A percentile compares a stretch with the other conserved stretches of the same genome.
These are phyloP conservation scores for Apis mellifera DNA, from an alignment of 1,140 invertebrate species.

Conservation along the genomic window DNA sequence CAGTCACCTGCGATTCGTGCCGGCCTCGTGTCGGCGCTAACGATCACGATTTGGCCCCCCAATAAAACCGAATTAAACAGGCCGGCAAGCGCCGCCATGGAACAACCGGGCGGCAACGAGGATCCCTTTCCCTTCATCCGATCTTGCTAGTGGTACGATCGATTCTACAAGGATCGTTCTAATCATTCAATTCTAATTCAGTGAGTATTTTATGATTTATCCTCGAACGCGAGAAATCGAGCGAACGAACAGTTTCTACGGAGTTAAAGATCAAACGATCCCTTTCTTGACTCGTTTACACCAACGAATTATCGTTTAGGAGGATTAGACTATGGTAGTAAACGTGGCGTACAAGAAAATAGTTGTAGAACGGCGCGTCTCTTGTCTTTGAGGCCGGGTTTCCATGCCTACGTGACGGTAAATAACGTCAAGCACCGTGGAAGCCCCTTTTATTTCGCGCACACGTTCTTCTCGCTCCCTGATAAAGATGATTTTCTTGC, in stretches of 20 bases:
- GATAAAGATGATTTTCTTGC: constrained; percentile 41
- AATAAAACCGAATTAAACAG: constrained; percentile 72
- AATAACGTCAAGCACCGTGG: constrained; percentile 59
- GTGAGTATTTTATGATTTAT: too few species aligned
- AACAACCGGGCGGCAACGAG: neutral
- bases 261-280: constrained; percentile 12
- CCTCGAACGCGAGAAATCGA: neutral
- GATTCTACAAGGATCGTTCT: too few species aligned
- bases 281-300: neutral
- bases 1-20: constrained; percentile 71
- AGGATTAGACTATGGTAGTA: constrained; percentile 23
- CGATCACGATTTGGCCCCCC: constrained; percentile 65
- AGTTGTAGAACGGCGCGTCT: constrained; percentile 37
- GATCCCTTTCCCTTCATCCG: too few species aligned
- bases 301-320: neutral
- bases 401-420: constrained; percentile 56
- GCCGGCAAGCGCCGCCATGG: constrained; percentile 49
- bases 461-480: constrained; percentile 10
- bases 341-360: constrained; percentile 10
- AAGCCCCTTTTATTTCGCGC: constrained; percentile 45
- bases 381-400: constrained; percentile 47
- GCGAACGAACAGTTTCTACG: neutral
- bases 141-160: too few species aligned
- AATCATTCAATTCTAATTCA: too few species aligned
- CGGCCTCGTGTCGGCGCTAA: constrained; percentile 65